Conservation (phyloP, 1,140 invertebrate genomes). For the Daktulosphaira vitifoliae region DNA sequence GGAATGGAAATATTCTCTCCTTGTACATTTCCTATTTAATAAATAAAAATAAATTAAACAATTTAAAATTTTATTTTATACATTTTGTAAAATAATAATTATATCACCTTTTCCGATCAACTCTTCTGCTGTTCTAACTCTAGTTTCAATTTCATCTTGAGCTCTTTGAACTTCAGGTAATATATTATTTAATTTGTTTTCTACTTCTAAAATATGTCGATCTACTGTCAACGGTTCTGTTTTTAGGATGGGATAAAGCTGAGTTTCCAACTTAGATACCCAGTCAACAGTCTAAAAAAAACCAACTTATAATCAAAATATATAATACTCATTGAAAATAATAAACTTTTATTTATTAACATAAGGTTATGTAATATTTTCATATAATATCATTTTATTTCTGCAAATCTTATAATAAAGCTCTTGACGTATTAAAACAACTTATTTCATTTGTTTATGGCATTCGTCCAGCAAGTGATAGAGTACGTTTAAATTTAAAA, state of each 20-base stretch:
- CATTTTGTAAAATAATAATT: too few species aligned
- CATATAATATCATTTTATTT: not conserved
- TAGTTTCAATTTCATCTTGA: constrained; percentile 59
- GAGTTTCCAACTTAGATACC: constrained; percentile 62
- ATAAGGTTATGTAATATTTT: not conserved
- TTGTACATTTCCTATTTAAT: constrained; percentile 12
- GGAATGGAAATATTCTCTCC: constrained; percentile 41
- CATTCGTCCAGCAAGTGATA: constrained; percentile 10
- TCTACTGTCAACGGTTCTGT: constrained; percentile 52
- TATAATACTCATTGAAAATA: not conserved
- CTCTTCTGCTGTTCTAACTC: constrained; percentile 56
- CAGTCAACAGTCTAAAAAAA: constrained; percentile 59
- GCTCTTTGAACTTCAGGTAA: constrained; percentile 55
- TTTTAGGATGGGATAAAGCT: constrained; percentile 68
- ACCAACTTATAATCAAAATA: constrained; percentile 5
- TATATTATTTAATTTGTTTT: constrained; percentile 52
- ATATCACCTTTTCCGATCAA: constrained; percentile 45
- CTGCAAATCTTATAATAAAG: constrained; percentile 4
- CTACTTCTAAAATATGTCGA: constrained; percentile 51
- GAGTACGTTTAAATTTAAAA: constrained; percentile 29
- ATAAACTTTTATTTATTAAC: not conserved
- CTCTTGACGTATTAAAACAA: constrained; percentile 10
- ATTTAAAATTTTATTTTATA: not conserved
- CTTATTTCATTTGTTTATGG: constrained; percentile 4
- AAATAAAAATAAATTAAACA: not conserved